Evolutionary conservation across 1,140 invertebrate genomes (phyloP), one percentile per base, ranked within the genome.

Genomic region (Drosophila yakuba): DNA sequence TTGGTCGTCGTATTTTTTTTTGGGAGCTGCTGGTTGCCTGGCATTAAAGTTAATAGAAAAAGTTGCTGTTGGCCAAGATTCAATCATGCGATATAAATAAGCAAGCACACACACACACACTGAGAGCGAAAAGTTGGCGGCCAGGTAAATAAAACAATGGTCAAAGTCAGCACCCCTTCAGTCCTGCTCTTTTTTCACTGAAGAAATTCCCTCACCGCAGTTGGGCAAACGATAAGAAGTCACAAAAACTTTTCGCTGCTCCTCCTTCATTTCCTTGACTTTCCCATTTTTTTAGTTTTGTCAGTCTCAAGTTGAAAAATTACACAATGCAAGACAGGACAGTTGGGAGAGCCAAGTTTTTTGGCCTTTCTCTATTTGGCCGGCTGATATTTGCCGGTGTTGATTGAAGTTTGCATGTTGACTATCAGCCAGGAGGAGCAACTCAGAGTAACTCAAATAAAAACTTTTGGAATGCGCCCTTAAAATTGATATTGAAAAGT

Each of bases 31-130:
- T 75, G 74, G 58, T 74, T 66, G 72, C 68, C 56, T 78, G 84
- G 84, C 80, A 89, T 89, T 89, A 89, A 89, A 89, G 84, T 89
- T 89, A 89, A 89, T 89, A 89, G 84, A 89, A 89, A 89, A 89
- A 89, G 85, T 89, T 89, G 66, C 84, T 89, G 83, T 88, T 89
- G 85, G 84, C 80, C 84, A 89, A 89, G 84, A 89, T 89, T 89
- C 84, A 89, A 89, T 89, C 84, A 89, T 89, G 84, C 80, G 84
- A 89, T 89, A 89, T 89, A 89, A 86, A 83, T 77, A 86, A 88
- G 71, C 82, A 78, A 17, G 17, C 17, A 17, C 17, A 76, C 28
- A 50, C 51, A 72, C 50, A 78, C 50, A 68, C 54, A 68, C 41
- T 44, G 39, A 55, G 54, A 50, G n/a, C 54, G 8, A 39, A 61